A percentile compares a stretch with the other conserved stretches of the same genome.
Evolutionary conservation across 2,797 vertebrate genomes (phyloP).

Genomic region (Mallotus villosus): DNA sequence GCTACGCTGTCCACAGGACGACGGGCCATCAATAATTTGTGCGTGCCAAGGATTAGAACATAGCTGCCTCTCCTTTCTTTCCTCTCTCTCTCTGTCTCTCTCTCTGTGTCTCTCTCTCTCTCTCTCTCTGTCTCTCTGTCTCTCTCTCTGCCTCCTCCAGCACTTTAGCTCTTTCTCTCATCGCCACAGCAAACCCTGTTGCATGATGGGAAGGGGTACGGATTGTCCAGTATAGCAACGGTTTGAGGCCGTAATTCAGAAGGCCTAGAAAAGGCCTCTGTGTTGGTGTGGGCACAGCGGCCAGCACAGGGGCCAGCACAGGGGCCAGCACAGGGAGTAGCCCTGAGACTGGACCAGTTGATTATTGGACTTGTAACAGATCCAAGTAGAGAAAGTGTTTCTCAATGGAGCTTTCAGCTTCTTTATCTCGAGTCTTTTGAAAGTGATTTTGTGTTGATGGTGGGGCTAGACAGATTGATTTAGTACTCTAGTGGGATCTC

Average conservation of each 20-base stretch:
- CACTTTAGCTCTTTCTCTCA: background rate
- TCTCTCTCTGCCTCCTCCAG: background rate
- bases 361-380: background rate
- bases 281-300: no score
- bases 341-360: background rate
- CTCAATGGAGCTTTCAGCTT: background rate
- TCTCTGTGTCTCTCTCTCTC: background rate
- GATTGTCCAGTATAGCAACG: background rate
- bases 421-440: background rate
- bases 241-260: background rate
- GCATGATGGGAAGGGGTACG: no score
- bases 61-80: constrained; percentile 8
- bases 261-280: background rate
- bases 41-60: constrained; percentile 16
- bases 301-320: no score
- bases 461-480: background rate
- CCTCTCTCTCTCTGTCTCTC: background rate
- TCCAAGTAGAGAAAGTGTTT: no score
- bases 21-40: constrained; percentile 30
- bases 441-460: background rate
- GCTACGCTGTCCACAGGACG: background rate
- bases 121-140: background rate
- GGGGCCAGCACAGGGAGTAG: no score
- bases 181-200: background rate
- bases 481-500: background rate